A percentile compares a stretch with the other conserved stretches of the same genome.
Conservation (phyloP, 2,797 vertebrate species). For the Leucoraja ocellata region DNA sequence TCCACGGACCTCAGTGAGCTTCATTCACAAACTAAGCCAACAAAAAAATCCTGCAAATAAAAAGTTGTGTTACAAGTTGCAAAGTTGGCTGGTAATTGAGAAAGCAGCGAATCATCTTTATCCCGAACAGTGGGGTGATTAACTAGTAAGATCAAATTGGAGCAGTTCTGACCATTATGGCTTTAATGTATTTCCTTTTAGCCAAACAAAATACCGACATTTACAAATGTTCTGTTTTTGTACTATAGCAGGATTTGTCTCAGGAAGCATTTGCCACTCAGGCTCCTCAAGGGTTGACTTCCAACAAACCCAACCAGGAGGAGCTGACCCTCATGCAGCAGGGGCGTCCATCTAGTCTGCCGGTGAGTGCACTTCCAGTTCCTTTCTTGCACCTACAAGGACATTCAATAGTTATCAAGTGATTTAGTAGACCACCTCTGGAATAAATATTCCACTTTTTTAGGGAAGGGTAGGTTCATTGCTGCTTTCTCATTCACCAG, state of each 20-base stretch:
- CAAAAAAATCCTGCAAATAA: neutral
- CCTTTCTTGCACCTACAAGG: neutral
- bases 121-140: neutral
- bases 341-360: slow-evolving; percentile 93
- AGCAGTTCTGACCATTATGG: neutral
- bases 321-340: slow-evolving; percentile 83
- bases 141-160: neutral
- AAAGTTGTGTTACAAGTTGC: neutral
- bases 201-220: neutral
- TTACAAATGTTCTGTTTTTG: neutral
- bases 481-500: neutral
- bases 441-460: neutral
- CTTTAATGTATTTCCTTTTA: neutral
- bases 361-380: slow-evolving; percentile 69
- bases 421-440: neutral
- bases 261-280: slow-evolving; percentile 97
- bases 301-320: slow-evolving; percentile 85
- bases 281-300: slow-evolving; percentile 85
- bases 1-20: neutral
- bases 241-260: slow-evolving; percentile 76
- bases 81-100: neutral
- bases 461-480: neutral
- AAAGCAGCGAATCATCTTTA: neutral
- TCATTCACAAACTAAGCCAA: neutral
- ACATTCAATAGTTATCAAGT: neutral